phyloP scores from a whole-genome alignment of 2,888 invertebrate genomes.

The Choristoneura rosaceana region DNA sequence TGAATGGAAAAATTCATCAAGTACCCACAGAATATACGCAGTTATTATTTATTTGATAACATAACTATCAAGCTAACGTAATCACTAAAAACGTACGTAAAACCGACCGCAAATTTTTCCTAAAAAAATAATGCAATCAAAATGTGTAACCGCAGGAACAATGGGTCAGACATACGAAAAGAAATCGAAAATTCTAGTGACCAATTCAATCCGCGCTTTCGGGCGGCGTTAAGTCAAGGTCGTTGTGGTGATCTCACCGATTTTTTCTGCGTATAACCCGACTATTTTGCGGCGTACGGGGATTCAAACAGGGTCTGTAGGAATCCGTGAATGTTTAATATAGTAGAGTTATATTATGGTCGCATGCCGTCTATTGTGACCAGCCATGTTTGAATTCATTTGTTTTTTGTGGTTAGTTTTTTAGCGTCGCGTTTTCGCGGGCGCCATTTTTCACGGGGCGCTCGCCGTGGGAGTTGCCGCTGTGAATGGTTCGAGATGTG shows the following conservation, averaged over 20 bases:
- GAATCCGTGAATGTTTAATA: slow-evolving; percentile 47
- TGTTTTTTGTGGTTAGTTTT: slow-evolving; percentile 62
- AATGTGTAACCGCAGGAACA: slow-evolving; percentile 42
- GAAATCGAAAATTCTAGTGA: slow-evolving; percentile 60
- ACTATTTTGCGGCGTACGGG: slow-evolving; percentile 58
- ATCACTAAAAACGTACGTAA: slow-evolving; percentile 3
- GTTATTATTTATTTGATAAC: too few species aligned
- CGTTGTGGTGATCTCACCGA: slow-evolving; percentile 76
- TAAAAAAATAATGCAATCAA: slow-evolving; percentile 39
- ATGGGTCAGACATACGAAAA: slow-evolving; percentile 48
- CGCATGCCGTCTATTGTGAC: slow-evolving; percentile 63
- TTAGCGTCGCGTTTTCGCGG: slow-evolving; percentile 68
- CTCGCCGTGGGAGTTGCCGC: slow-evolving; percentile 50
- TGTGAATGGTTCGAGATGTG: slow-evolving; percentile 12
- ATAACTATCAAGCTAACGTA: not conserved
- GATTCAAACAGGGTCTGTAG: slow-evolving; percentile 48
- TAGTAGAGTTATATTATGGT: slow-evolving; percentile 55
- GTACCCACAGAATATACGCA: too few species aligned
- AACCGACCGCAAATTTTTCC: slow-evolving; percentile 35
- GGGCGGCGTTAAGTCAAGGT: slow-evolving; percentile 69
- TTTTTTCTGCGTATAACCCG: slow-evolving; percentile 68
- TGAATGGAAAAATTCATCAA: not conserved
- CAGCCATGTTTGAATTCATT: slow-evolving; percentile 67
- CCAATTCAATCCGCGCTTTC: slow-evolving; percentile 66
- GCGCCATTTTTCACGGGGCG: slow-evolving; percentile 69